Percentiles rank a stretch among this genome's conserved stretches.
Conservation (phyloP, 2,113 vertebrate genomes). For the Ctenomys sociabilis region DNA sequence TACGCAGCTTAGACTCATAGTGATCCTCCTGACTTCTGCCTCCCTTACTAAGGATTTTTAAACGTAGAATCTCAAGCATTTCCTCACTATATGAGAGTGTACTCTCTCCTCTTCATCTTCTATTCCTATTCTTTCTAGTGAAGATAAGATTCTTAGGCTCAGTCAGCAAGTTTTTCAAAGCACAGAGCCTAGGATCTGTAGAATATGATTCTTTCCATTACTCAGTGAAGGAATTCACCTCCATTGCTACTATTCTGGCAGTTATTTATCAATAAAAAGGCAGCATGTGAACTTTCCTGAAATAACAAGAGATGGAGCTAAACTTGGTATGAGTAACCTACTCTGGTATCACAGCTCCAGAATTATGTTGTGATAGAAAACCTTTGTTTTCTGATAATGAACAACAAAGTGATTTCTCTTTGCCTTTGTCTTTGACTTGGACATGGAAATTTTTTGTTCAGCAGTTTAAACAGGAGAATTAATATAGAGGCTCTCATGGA, state of each 20-base stretch:
- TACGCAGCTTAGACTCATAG: too few relatives aligned
- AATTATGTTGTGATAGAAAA: slow-evolving; percentile 57
- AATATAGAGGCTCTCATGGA: slow-evolving; percentile 37
- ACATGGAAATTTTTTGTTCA: slow-evolving; percentile 27
- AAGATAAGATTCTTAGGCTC: slow-evolving; percentile 46
- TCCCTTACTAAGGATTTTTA: neutral
- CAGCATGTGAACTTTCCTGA: neutral
- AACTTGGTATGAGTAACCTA: neutral
- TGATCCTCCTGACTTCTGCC: too few relatives aligned
- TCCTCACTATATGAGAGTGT: neutral
- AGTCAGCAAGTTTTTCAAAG: neutral
- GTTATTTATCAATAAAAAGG: slow-evolving; percentile 54
- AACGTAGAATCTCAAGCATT: slow-evolving; percentile 16
- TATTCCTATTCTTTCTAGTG: neutral
- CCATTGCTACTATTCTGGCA: slow-evolving; percentile 33
- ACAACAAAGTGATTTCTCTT: slow-evolving; percentile 18
- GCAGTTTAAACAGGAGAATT: slow-evolving; percentile 12
- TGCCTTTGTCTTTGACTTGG: neutral
- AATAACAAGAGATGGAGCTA: slow-evolving; percentile 23
- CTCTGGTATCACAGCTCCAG: slow-evolving; percentile 6
- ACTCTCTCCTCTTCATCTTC: neutral
- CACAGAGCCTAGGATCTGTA: neutral
- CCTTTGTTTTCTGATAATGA: slow-evolving; percentile 24
- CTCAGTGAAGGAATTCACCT: neutral
- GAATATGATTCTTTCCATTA: slow-evolving; percentile 18